Evolutionary conservation across 35 echinoderm and acorn worm species (phyloP), one percentile per base, ranked within the genome.

Genomic region (Diadema setosum): DNA sequence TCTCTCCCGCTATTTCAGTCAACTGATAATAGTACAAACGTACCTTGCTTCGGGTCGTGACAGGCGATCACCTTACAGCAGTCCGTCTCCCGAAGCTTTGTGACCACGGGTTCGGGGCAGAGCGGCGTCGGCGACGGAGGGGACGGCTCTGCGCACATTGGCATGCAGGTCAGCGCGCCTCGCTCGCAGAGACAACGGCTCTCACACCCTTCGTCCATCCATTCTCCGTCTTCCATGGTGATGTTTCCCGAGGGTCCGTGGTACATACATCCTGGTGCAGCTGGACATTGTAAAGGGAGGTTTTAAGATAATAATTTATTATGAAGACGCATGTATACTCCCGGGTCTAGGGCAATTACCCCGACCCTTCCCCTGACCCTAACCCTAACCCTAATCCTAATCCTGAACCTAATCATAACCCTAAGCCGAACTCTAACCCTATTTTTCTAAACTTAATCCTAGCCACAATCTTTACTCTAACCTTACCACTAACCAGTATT

Each of bases 41-140:
- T 82, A 99, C 96, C 83, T 94, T 75, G 35, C 44, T 95, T 83
- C 33, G 93, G 96, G 60, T 99, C 92, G 18, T 99, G 93, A 82
- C 96, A 99, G 1, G 90, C 92, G 18, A 99, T 90, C 41, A 94
- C 96, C 73, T 86, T 55, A 31, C 96, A 99, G 60, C 92, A 94
- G 34, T 92, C 93, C 12, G 83, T 87, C 18, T 85, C 55, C 24
- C 86, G 85, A 7, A 94, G 89, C 52, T 95, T 99, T 21, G 92
- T 92, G 45, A 99, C 74, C 9, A 99, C 89, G 3, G 96, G 96
- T 15, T 81, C 65, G 11, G 92, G 96, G 50, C 96, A 94, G 39
- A 95, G 89, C 20, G 89, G 93, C 7, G 92, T 94, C 14, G 93
- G 86, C n/a, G 57, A 80, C 6, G 95, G 95, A 3, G 64, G 59